Base-by-base conservation (phyloP, 2,113 vertebrate genomes). In the Gnathonemus echidnorhynchus region DNA sequence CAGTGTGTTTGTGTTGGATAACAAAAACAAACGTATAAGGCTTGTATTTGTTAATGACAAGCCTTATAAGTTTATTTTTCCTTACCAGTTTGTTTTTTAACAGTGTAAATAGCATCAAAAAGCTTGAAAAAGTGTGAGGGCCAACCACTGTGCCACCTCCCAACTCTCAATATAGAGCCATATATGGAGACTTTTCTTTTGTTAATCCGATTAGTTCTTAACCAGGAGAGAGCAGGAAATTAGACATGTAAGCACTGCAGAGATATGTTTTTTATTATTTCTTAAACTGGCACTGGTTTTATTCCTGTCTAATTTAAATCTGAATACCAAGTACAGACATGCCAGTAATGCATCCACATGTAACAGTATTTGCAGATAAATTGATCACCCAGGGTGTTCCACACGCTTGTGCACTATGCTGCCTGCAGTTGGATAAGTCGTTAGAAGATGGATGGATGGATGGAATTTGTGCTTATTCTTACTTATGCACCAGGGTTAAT, bases 181-280 rank as follows among this genome's bases (percentile, higher is more conserved):
- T n/a, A 56, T 91, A 58, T 46, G 92, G 92, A 90, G 1, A 19
- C 70, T 17, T 77, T 17, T 39, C 92, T 90, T 93, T 94, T 95
- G 94, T 93, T 93, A 93, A 95, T 95, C 95, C 96, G 95, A 96
- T 96, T 94, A 95, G 95, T 95, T 95, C 96, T 95, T 95, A 94
- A 95, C 92, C 89, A 92, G 90, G 95, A 93, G 90, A 89, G 92
- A 92, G 92, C 70, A 87, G 93, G 88, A 86, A 85, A 52, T 45
- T 85, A 92, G 91, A 91, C 53, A 85, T 80, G 90, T 90, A 85
- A 77, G 91, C 91, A 93, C 80, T 88, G 5, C 24, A 77, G 31
- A 92, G 91, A 93, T 90, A 93, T 89, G 90, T 49, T 93, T 91
- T 91, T 91, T 91, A 90, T 91, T 84, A 88, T 74, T 52, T 88